Evolutionary conservation across 30 jellyfish, hydroid and myxozoan species (phyloP), one percentile per base, ranked within the genome.

Genomic region (Catostylus mosaicus): DNA sequence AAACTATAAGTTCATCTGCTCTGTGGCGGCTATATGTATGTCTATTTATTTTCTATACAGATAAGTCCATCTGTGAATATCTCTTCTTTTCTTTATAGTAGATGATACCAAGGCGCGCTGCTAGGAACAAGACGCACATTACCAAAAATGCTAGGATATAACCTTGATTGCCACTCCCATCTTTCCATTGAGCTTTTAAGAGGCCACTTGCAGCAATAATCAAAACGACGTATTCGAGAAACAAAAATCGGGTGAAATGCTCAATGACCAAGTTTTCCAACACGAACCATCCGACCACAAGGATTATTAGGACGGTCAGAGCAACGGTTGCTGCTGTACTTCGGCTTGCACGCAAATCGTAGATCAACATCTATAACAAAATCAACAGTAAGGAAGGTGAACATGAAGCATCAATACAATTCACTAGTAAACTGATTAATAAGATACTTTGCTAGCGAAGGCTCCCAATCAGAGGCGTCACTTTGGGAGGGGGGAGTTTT

Each of bases 281-380:
- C 26, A 73, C 73, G 35, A 73, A 52, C 85, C 85, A 73, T 32
- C 85, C 85, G 30, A 73, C 73, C 5, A 73, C 70, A 36, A 73
- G 27, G 27, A 51, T 23, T 56, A 73, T 31, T 36, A 73, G 73
- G 59, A 73, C 71, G 30, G 85, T 47, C 35, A 73, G 30, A 1
- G 85, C 68, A 11, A 51, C 35, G 8, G 72, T 56, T 30, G 85
- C 73, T 2, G 85, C 73, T 26, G 85, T 50, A 30, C 34, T n/a
- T 33, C 62, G 73, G 32, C 85, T 73, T 30, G 51, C 85, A 24
- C 35, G 40, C 5, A 32, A 24, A 30, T 73, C 57, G 69, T 73
- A 73, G 12, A 73, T 73, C 73, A 73, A 35, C 72, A 73, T 56
- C 85, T 73, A 64, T 1, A 29, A 48, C 23, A 7, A 45, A 12